These are phyloP conservation scores for Eulithis prunata DNA, from an alignment of 2,888 invertebrate species.

Conservation along the genomic window DNA sequence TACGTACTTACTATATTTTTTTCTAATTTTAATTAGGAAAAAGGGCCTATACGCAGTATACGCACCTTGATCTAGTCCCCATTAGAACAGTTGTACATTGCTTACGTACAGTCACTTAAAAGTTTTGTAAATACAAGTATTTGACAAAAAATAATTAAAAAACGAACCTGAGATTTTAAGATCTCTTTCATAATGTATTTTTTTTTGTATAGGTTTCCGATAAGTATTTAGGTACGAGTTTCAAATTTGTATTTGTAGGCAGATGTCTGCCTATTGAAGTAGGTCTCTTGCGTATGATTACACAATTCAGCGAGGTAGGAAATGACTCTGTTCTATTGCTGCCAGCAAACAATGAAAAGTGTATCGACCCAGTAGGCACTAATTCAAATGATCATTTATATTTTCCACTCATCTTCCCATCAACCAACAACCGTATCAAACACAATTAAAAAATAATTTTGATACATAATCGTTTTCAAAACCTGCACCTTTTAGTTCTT, in stretches of 20 bases:
- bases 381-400: slow-evolving; percentile 11
- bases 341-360: slow-evolving; percentile 21
- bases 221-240: no score
- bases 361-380: slow-evolving; percentile 6
- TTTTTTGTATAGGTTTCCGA: no score
- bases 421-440: slow-evolving; percentile 3
- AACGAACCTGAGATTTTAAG: no score
- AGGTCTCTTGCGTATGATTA: slow-evolving; percentile 6
- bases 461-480: no score
- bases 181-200: no score
- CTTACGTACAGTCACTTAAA: no score
- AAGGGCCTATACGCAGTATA: neutral
- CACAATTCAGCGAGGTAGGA: slow-evolving; percentile 25
- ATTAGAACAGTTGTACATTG: no score
- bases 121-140: no score
- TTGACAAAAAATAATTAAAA: no score
- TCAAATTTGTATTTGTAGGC: no score
- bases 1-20: neutral
- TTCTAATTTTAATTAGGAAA: neutral
- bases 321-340: slow-evolving; percentile 24
- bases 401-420: slow-evolving; percentile 18
- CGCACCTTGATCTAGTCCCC: neutral
- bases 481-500: no score
- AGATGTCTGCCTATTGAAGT: neutral
- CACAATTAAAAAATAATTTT: slow-evolving; percentile 18